phyloP scores from a whole-genome alignment of 2,888 invertebrate species.

The Eupithecia exiguata region DNA sequence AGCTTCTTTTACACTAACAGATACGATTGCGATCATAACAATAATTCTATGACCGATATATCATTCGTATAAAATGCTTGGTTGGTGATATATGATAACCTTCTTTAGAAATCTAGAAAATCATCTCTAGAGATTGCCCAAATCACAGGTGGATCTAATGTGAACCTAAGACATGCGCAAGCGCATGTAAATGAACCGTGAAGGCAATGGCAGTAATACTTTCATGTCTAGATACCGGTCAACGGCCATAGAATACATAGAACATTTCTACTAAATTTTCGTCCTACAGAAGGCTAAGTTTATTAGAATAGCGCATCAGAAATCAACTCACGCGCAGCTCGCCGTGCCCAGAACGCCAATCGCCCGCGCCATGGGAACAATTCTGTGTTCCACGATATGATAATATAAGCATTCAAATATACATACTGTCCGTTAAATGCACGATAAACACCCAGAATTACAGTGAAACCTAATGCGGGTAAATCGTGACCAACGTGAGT shows the following conservation, averaged over 20 bases:
- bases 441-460: slow-evolving; percentile 85
- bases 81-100: background rate
- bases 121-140: background rate
- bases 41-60: background rate
- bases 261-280: slow-evolving; percentile 84
- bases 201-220: slow-evolving; percentile 50
- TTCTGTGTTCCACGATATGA: slow-evolving; percentile 84
- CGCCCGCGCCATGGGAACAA: slow-evolving; percentile 81
- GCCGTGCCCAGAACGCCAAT: slow-evolving; percentile 79
- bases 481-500: slow-evolving; percentile 78
- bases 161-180: background rate
- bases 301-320: slow-evolving; percentile 82
- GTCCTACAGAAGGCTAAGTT: slow-evolving; percentile 84
- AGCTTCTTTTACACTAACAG: slow-evolving; percentile 15
- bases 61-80: background rate
- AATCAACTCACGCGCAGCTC: slow-evolving; percentile 75
- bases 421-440: slow-evolving; percentile 84
- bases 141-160: background rate
- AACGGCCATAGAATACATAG: slow-evolving; percentile 82
- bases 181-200: slow-evolving; percentile 13
- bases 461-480: slow-evolving; percentile 82
- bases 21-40: slow-evolving; percentile 18
- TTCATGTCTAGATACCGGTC: slow-evolving; percentile 69
- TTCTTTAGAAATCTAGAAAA: too few species aligned
- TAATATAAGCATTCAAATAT: slow-evolving; percentile 84